Conservation (phyloP, 2,888 invertebrate genomes). For the Microchrysa polita region DNA sequence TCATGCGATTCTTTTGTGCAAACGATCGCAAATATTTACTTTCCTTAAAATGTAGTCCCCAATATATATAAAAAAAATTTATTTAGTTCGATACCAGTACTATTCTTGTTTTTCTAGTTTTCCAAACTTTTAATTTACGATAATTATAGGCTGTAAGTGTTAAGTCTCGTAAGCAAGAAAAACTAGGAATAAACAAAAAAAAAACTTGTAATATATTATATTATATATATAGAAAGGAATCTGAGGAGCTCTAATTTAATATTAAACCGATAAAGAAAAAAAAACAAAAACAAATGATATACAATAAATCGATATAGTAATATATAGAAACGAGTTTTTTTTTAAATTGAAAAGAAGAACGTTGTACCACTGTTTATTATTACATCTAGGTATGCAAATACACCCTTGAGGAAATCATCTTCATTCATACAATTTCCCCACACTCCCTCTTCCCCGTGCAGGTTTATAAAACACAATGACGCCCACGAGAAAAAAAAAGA, state of each 20-base stretch:
- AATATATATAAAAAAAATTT: too few species aligned
- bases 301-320: constrained; percentile 40
- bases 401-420: not conserved
- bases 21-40: too few species aligned
- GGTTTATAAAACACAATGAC: not conserved
- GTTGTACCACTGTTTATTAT: constrained; percentile 22
- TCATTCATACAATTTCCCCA: constrained; percentile 23
- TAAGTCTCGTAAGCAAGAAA: constrained; percentile 16
- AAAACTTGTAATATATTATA: constrained; percentile 35
- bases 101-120: constrained; percentile 10
- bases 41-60: too few species aligned
- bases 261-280: constrained; percentile 2
- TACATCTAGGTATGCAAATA: not conserved
- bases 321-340: constrained; percentile 39
- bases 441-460: not conserved
- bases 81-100: not conserved
- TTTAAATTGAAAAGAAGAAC: constrained; percentile 14
- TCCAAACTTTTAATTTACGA: not conserved
- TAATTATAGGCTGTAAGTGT: constrained; percentile 34
- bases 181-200: constrained; percentile 7
- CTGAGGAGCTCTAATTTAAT: constrained; percentile 42
- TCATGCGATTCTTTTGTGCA: too few species aligned
- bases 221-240: constrained; percentile 36
- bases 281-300: constrained; percentile 15
- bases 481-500: not conserved